Base-by-base conservation (phyloP, 2,888 invertebrate genomes). In the Trissoscelio sp. region DNA sequence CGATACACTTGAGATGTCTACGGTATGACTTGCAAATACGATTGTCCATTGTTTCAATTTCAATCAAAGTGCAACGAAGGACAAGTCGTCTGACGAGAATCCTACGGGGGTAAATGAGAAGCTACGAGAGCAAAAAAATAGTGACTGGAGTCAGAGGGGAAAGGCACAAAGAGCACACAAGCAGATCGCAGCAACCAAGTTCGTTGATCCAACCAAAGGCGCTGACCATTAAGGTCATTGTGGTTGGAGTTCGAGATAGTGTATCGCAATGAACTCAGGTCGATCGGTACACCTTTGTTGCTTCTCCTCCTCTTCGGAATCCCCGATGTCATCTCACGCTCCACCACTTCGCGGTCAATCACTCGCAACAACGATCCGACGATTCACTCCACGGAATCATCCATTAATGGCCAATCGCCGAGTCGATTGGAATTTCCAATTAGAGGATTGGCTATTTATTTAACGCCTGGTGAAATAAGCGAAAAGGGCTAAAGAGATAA, bases 141-240 rank as follows among this genome's bases (percentile, higher is more conserved):
- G 3, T 14, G 48, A 11, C 46, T 44, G 62, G 31, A 64, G 67
- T 51, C 34, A 42, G 42, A 70, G 57, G 58, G 39, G 42, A 66
- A 48, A 64, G 72, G 64, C 81, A 82, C 78, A 81, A 73, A 75
- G 80, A 83, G 77, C 82, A 78, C 69, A 79, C 74, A 67, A 84
- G 79, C 83, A 80, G 81, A 62, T 79, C 75, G 79, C 72, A 57
- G 31, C 58, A n/a, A n/a, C 46, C 58, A 78, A 79, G 83, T 83
- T 86, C 86, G 75, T 84, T 85, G 86, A 84, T 82, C 84, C 77
- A 81, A 69, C 83, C 64, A 70, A 80, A 80, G 82, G 78, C 78
- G 83, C 83, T 83, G 84, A 82, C 81, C 80, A 79, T 82, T 85
- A 85, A 85, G 86, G 85, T 87, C 87, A 84, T 66, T 79, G 81